Evolutionary conservation across 2,888 invertebrate species (phyloP), one percentile per base, ranked within the genome.

Genomic region (Neoitamus cyanurus): DNA sequence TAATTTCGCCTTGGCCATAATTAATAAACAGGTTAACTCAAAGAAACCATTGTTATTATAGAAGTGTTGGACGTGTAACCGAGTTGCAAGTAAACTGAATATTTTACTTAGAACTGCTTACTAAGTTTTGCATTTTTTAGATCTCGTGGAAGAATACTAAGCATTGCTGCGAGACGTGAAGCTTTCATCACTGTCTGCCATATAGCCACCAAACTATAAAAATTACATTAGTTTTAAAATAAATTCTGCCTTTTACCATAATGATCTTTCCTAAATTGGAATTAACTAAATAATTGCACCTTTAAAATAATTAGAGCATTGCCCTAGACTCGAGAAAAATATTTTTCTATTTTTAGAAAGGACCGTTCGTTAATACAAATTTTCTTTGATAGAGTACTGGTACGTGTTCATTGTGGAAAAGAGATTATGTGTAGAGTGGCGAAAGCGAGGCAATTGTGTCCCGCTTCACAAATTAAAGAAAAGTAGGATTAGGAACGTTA

Each of bases 311-410:
- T n/a, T n/a, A n/a, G n/a, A n/a, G n/a, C n/a, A 34, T 34, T 34
- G 7, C 34, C 6, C 4, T 34, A 7, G 3, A 34, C 34, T 34
- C 3, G 34, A 34, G 7, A 5, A 34, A 48, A 15, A 48, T 15
- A n/a, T 6, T 5, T 48, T 48, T 48, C n/a, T n/a, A n/a, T 6
- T 46, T 46, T 48, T 48, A 48, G 2, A 48, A 48, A 0, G 48
- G 20, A 48, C 20, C 15, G 2, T 15, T 48, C 20, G 48, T 15
- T 48, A 6, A n/a, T 77, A 77, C 37, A 95, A 94, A 89, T 98
- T 92, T 89, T 98, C 97, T 88, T 98, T 98, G 0, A 98, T 98
- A 11, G 98, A 96, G 90, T 98, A 99, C 90, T 99, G 99, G 89
- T 95, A 99, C 0, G 98, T 96, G 88, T 94, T 95, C 36, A 95